Percentiles rank a stretch among this genome's conserved stretches.
Evolutionary conservation across 2,797 vertebrate genomes (phyloP).

Genomic region (Acanthis flammea): DNA sequence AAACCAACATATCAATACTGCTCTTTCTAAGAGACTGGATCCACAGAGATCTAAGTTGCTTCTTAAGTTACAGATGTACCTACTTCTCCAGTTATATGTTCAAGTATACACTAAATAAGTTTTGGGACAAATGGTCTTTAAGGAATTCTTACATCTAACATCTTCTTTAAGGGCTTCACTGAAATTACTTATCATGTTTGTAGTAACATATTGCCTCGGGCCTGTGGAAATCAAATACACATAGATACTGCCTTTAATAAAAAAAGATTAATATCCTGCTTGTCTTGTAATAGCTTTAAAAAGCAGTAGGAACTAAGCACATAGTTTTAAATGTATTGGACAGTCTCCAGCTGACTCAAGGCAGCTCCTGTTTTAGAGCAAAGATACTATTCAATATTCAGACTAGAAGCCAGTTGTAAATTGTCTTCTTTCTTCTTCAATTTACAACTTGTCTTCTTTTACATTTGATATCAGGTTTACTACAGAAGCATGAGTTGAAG

Average conservation of each 20-base stretch:
- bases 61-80: neutral
- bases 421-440: neutral
- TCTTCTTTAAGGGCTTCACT: neutral
- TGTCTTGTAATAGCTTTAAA: neutral
- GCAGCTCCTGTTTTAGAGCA: neutral
- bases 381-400: neutral
- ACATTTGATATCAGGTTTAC: neutral
- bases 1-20: neutral
- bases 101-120: neutral
- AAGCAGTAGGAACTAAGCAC: neutral
- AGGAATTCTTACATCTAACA: neutral
- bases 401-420: neutral
- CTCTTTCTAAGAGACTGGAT: neutral
- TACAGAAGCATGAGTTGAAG: neutral
- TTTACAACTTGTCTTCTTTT: neutral
- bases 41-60: neutral
- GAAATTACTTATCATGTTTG: neutral
- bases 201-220: neutral
- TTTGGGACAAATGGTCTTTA: neutral
- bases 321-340: neutral
- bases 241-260: neutral
- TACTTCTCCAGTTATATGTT: neutral
- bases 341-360: neutral
- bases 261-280: neutral
- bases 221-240: neutral